Conservation (phyloP, 2,888 invertebrate species). For the Neoitamus cyanurus region DNA sequence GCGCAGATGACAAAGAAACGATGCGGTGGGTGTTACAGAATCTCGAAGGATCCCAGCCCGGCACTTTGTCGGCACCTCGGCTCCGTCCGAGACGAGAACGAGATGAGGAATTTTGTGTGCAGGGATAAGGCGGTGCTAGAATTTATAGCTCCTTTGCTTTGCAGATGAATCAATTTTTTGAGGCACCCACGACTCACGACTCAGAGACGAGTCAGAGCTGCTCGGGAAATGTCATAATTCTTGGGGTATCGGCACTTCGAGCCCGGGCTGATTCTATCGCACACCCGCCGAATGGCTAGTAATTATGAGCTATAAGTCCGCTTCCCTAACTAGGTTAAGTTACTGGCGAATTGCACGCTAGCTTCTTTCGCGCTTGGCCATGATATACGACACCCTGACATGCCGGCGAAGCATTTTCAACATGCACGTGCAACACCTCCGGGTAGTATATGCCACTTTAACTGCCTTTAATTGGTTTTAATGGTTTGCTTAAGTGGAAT, state of each 20-base stretch:
- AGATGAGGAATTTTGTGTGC: not conserved
- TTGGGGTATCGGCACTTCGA: not conserved
- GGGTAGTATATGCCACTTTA: not conserved
- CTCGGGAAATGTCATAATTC: not conserved
- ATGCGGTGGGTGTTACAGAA: not conserved
- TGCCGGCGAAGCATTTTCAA: not conserved
- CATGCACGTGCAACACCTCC: slow-evolving; percentile 13
- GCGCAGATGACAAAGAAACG: not conserved
- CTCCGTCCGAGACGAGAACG: not conserved
- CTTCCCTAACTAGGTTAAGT: not conserved
- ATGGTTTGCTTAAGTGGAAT: not conserved
- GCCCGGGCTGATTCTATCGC: not conserved
- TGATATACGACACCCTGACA: slow-evolving; percentile 22
- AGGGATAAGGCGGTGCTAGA: not conserved
- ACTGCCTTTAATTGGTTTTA: slow-evolving; percentile 20
- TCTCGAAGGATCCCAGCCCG: not conserved
- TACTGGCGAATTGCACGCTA: not conserved
- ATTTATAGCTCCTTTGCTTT: not conserved
- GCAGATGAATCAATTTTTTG: not conserved
- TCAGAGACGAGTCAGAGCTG: not conserved
- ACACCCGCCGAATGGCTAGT: not conserved
- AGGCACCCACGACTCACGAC: not conserved
- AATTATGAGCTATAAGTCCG: not conserved
- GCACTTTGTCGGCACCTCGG: not conserved
- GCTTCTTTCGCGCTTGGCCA: not conserved